These are phyloP conservation scores for Bombus polaris DNA, from an alignment of 1,140 invertebrate genomes.

Conservation along the genomic window DNA sequence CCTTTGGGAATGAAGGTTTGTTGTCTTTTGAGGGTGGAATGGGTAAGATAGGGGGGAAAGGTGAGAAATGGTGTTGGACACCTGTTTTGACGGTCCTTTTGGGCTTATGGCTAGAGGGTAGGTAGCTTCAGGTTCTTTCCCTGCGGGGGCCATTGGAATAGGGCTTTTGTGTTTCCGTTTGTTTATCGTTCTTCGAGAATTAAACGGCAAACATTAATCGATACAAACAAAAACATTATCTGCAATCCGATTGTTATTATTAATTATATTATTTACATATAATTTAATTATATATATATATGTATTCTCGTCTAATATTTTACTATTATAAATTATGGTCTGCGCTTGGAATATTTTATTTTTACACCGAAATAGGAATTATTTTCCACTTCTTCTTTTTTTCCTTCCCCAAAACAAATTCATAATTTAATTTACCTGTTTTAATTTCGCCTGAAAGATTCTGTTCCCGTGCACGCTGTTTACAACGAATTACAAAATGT, in stretches of 20 bases:
- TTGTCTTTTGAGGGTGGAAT: not conserved
- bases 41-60: not conserved
- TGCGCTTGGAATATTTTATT: not conserved
- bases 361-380: not conserved
- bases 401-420: not conserved
- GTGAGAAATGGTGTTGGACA: slow-evolving; percentile 6
- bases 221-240: not conserved
- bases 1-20: not conserved
- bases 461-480: too few species aligned
- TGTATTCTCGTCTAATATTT: not conserved
- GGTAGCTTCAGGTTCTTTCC: slow-evolving; percentile 11
- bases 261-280: too few species aligned
- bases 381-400: not conserved
- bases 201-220: too few species aligned
- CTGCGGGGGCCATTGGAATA: not conserved
- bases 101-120: not conserved
- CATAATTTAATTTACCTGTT: not conserved
- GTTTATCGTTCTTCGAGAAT: not conserved
- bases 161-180: not conserved
- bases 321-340: too few species aligned
- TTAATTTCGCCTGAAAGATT: not conserved
- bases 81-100: slow-evolving; percentile 23
- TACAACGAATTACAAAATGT: not conserved
- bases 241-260: not conserved
- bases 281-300: too few species aligned